These are phyloP conservation scores for Ophioderma brevispina DNA, from an alignment of 35 echinoderm and acorn worm species.

Conservation along the genomic window DNA sequence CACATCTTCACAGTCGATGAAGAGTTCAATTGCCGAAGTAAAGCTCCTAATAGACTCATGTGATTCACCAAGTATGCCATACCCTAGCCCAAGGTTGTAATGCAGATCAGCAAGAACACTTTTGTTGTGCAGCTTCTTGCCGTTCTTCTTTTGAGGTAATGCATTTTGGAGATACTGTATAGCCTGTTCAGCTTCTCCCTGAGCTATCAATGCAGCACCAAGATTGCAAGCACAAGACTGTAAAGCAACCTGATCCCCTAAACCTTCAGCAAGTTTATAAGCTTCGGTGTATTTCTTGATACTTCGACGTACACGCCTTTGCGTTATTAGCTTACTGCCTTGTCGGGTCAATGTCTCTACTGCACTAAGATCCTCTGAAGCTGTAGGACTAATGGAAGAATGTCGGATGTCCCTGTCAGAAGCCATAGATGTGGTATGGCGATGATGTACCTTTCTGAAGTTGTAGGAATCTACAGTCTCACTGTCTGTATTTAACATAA, in stretches of 20 bases:
- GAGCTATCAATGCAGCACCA: constrained; percentile 22
- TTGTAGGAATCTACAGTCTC: background rate
- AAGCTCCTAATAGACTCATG: background rate
- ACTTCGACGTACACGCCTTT: background rate
- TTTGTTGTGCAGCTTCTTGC: background rate
- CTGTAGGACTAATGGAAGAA: background rate
- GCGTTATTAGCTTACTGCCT: background rate
- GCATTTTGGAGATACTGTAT: constrained; percentile 7
- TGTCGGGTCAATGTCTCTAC: constrained; percentile 9
- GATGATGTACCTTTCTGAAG: background rate
- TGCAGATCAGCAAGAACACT: constrained; percentile 15
- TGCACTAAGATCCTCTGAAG: background rate
- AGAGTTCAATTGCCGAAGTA: background rate
- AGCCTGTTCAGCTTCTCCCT: constrained; percentile 1
- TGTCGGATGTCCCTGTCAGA: background rate
- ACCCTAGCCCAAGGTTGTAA: constrained; percentile 32
- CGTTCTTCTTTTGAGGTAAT: background rate
- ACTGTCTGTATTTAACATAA: background rate
- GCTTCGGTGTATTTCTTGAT: constrained; percentile 28
- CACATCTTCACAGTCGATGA: background rate
- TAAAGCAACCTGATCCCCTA: background rate
- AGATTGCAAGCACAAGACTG: constrained; percentile 36
- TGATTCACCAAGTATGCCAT: background rate
- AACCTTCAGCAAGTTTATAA: constrained; percentile 24
- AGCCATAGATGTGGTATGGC: too few relatives aligned